Conservation (phyloP, 2,888 invertebrate genomes). For the Andrena flavipes region DNA sequence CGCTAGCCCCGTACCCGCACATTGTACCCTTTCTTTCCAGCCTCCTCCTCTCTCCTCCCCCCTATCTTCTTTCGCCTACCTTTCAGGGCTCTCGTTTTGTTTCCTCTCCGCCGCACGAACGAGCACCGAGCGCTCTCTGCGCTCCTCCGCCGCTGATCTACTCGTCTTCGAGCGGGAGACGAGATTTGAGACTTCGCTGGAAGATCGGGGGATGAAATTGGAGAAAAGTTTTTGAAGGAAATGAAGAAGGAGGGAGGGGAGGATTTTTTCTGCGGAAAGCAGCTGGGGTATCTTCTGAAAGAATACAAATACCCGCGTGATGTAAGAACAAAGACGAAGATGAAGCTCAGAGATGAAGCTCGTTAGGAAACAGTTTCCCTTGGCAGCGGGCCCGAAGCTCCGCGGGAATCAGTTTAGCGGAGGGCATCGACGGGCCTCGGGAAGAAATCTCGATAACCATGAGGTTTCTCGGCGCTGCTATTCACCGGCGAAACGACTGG, state of each 20-base stretch:
- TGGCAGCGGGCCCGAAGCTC: too few species aligned
- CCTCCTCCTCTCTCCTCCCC: neutral
- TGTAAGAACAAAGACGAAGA: too few species aligned
- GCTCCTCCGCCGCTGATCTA: neutral
- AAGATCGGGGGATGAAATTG: neutral
- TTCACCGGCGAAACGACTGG: conserved; percentile 28
- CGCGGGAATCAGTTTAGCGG: neutral
- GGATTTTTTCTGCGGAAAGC: too few species aligned
- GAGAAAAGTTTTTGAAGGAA: neutral
- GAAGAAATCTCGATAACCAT: conserved; percentile 14
- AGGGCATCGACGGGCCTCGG: too few species aligned
- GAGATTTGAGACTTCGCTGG: neutral
- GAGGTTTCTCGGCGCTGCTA: conserved; percentile 17
- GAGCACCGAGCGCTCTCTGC: neutral
- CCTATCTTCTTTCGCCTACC: neutral
- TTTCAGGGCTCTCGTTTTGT: neutral
- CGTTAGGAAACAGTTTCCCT: too few species aligned
- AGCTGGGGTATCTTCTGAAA: too few species aligned
- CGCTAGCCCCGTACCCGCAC: conserved; percentile 41
- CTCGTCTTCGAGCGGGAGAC: neutral
- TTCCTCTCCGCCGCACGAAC: neutral
- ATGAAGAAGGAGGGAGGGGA: too few species aligned
- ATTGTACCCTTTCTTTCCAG: conserved; percentile 44
- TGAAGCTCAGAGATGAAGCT: too few species aligned
- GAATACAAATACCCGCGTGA: too few species aligned